Evolutionary conservation across 1,140 invertebrate species (phyloP), one percentile per base, ranked within the genome.

Genomic region (Parapsyche elsis): DNA sequence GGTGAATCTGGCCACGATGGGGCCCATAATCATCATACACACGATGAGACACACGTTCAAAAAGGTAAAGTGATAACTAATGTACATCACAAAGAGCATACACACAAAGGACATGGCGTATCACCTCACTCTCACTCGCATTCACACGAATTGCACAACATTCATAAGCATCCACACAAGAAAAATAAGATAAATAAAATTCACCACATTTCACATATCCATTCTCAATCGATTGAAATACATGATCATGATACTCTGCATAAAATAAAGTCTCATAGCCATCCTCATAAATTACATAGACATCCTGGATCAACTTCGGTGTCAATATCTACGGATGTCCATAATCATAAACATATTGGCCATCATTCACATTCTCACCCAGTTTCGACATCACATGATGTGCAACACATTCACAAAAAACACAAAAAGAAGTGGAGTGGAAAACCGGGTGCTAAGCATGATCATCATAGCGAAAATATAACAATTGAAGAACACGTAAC

Each of bases 401-500:
- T 7, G 9, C 5, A 61, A 16, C 59, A 61, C 4, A 23, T 61
- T 21, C n/a, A 61, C 16, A 61, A 23, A 21, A 0, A 16, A 21
- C n/a, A 61, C 19, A 61, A 61, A 23, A 61, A 61, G 21, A 61
- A 61, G 21, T 61, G 59, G 59, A 16, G 59, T n/a, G 16, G 16
- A 53, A 14, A 38, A 7, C 30, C 30, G 7, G 30, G 30, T 7
- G 30, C 7, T 38, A 4, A 4, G 30, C 30, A 38, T 38, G 30
- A 7, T 38, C 1, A 38, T 4, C 30, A 7, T 7, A 38, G 1
- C 12, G 49, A 53, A 5, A 53, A 12, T n/a, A 12, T n/a, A 53
- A 16, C 16, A 53, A 12, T 53, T 53, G 16, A 53, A 53, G 16
- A 61, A 61, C n/a, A 19, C 14, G 59, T 9, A 19, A 61, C 49